These are phyloP conservation scores for Arctocebus calabarensis DNA, from an alignment of 2,797 vertebrate species.

Conservation along the genomic window DNA sequence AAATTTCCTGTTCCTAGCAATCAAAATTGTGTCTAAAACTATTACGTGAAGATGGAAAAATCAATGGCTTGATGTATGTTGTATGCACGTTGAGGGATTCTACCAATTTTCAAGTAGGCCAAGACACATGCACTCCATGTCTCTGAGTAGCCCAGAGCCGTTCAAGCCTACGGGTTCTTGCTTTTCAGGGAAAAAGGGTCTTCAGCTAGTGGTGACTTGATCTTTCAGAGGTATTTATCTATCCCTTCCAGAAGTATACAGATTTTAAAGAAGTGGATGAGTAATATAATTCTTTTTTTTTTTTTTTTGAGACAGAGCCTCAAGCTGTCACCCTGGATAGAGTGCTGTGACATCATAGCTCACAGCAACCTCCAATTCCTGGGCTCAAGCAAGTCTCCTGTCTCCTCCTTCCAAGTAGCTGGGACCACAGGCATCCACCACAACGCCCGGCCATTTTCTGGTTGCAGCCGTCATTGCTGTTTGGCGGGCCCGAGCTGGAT, in stretches of 20 bases:
- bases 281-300: constrained; percentile 9
- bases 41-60: constrained; percentile 47
- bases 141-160: background rate
- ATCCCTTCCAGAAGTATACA: background rate
- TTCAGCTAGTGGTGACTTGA: background rate
- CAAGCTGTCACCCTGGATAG: too few relatives aligned
- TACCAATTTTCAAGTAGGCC: constrained; percentile 44
- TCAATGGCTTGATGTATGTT: background rate
- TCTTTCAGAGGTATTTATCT: constrained; percentile 21
- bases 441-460: too few relatives aligned
- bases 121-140: background rate
- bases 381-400: too few relatives aligned
- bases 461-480: too few relatives aligned
- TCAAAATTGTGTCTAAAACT: constrained; percentile 3
- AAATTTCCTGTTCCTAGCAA: constrained; percentile 1
- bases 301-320: too few relatives aligned
- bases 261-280: constrained; percentile 8
- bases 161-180: background rate
- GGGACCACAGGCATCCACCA: too few relatives aligned
- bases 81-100: background rate
- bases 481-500: too few relatives aligned
- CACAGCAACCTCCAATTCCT: too few relatives aligned
- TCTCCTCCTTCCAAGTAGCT: too few relatives aligned
- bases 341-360: too few relatives aligned
- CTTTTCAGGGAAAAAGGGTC: background rate